Base-by-base conservation (phyloP, 2,888 invertebrate species). In the Orthosia gracilis region DNA sequence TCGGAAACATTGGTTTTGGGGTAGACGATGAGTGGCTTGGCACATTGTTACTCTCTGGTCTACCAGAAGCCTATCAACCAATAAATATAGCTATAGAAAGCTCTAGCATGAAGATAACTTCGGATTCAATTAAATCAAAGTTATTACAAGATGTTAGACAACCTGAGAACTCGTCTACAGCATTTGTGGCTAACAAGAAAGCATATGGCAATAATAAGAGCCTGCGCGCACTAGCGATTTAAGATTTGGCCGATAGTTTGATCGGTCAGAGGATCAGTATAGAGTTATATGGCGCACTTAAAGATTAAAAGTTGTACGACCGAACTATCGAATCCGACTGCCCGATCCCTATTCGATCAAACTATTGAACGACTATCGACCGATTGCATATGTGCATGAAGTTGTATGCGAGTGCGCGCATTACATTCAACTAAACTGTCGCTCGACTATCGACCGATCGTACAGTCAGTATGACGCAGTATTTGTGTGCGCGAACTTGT, bases 11-110 rank as follows among this genome's bases (percentile, higher is more conserved):
- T 18, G 65, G 63, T 1, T 84, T 83, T 52, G 63, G 75, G 23
- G 80, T 78, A 1, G 64, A 77, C 26, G 78, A 80, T 3, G 76
- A 80, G 65, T 77, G 73, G 58, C 45, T 69, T 0, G 69, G 73
- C 0, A 75, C 69, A 47, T 59, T 80, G 2, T 66, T 85, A 61
- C 55, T 82, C 47, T 78, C 81, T 1, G 83, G 80, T 18, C 54
- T 85, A 7, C 78, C 83, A 0, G 84, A 85, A 1, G 5, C 31
- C 0, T 85, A 83, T 18, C 70, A 74, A 12, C 82, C 82, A 1
- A 73, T 73, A 69, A 62, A 73, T 11, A 84, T 85, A 72, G 85
- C 69, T 0, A 50, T 86, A 1, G 84, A 84, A 12, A 85, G 75
- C 40, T 87, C 81, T 0, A 79, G 83, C 0, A 62, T 70, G 0